Evolutionary conservation across 2,797 vertebrate species (phyloP), one percentile per base, ranked within the genome.

Genomic region (Alectoris magna): DNA sequence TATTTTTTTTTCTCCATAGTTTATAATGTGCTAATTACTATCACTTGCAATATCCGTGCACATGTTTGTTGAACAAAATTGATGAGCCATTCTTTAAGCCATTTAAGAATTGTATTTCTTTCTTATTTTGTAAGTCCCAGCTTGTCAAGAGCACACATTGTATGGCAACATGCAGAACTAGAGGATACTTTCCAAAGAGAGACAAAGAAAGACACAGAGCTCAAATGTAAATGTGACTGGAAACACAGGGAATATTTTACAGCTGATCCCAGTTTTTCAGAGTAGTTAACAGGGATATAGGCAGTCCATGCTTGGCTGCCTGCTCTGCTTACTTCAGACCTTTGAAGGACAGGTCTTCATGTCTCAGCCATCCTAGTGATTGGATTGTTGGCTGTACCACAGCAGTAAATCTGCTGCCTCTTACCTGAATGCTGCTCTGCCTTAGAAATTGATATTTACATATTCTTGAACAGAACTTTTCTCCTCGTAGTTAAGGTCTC

Each of bases 301-400:
- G 34, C 29, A 79, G 36, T 4, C 31, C 26, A 8, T 24, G 19
- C 7, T 29, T 12, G 3, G 1, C 56, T 1, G 2, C 41, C 31
- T 41, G 24, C 53, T 68, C 46, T 56, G 16, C 48, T 64, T 75
- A 22, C 69, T 24, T 41, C 0, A 1, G 27, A 24, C n/a, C 44
- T 34, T 6, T 41, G 43, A n/a, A 53, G 43, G 2, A 1, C 44
- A 36, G 67, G 7, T 36, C n/a, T 84, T 46, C 67, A 29, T 13
- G 29, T 59, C 73, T 84, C 58, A 66, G 38, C 18, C 18, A 38
- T 15, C 29, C 7, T n/a, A 3, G 9, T 22, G 29, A 60, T 29
- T 44, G 53, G 44, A 39, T 17, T 27, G 36, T 31, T 78, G 36
- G 29, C 22, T 53, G 26, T 51, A 26, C 62, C 68, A 13, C 41